Percentiles rank a stretch among this genome's conserved stretches.
Evolutionary conservation across 2,888 invertebrate genomes (phyloP).

Genomic region (Thelaira solivaga): DNA sequence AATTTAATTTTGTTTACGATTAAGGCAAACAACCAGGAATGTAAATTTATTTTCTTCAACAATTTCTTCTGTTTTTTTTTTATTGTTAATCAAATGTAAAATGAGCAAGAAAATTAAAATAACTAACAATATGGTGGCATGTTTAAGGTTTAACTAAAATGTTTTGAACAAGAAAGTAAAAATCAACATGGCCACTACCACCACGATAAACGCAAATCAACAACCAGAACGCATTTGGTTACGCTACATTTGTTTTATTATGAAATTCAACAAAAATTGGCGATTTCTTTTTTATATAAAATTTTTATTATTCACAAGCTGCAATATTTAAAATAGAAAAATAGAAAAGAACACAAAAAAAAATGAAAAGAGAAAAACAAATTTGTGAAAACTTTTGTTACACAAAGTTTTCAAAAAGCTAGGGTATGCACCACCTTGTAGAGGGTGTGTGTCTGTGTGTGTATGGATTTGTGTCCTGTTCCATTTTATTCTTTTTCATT

Average conservation of each 20-base stretch:
- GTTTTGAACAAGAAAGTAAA: neutral
- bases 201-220: conserved; percentile 50
- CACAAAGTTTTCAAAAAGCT: neutral
- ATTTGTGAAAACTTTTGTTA: conserved; percentile 1
- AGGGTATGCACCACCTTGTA: neutral
- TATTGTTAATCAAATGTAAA: conserved; percentile 64
- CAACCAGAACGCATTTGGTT: conserved; percentile 60
- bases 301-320: conserved; percentile 24
- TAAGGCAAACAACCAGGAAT: neutral
- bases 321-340: conserved; percentile 2
- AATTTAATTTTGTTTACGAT: conserved; percentile 30
- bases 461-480: neutral
- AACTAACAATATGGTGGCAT: conserved; percentile 59
- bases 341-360: neutral
- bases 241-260: conserved; percentile 64
- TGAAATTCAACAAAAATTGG: conserved; percentile 47
- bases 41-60: neutral
- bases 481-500: conserved; percentile 66
- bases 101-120: conserved; percentile 59
- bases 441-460: neutral
- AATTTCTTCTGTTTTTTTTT: conserved; percentile 39
- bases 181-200: conserved; percentile 45
- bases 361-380: conserved; percentile 5
- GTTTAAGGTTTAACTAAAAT: conserved; percentile 35
- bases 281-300: conserved; percentile 29